Percentiles rank a stretch among this genome's conserved stretches.
These are phyloP conservation scores for Drosophila pseudotalamancana DNA, from an alignment of 2,888 invertebrate genomes.

Conservation along the genomic window DNA sequence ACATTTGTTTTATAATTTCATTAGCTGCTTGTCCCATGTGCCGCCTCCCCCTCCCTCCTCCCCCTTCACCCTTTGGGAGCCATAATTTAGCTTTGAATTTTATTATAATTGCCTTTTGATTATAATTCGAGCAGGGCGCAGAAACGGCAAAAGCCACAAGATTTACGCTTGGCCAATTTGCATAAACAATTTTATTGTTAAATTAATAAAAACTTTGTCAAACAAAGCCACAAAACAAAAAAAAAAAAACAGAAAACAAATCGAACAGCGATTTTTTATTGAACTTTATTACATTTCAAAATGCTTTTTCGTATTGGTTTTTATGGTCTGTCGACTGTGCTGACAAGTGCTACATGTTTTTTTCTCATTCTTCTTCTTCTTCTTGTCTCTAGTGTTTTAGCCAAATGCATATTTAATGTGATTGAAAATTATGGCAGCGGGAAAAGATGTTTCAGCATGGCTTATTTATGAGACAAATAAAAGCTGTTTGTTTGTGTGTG, in stretches of 20 bases:
- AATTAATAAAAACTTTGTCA: constrained; percentile 70
- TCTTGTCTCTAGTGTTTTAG: constrained; percentile 7
- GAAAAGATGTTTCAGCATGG: constrained; percentile 34
- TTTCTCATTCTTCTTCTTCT: constrained; percentile 61
- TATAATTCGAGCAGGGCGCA: constrained; percentile 64
- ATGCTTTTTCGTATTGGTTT: constrained; percentile 49
- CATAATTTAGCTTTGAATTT: constrained; percentile 58
- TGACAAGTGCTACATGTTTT: constrained; percentile 79
- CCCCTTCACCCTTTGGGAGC: constrained; percentile 3
- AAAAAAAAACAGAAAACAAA: constrained; percentile 1
- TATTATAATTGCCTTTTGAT: constrained; percentile 74
- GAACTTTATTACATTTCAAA: constrained; percentile 74
- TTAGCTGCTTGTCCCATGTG: constrained; percentile 62
- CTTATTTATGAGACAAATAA: constrained; percentile 31
- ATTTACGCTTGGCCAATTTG: constrained; percentile 62
- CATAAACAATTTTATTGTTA: constrained; percentile 79
- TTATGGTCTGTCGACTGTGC: constrained; percentile 72
- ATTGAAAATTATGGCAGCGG: constrained; percentile 72
- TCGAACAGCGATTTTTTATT: constrained; percentile 60
- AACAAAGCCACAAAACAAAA: constrained; percentile 38
- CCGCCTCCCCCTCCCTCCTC: not conserved
- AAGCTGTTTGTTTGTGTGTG: too few relatives aligned
- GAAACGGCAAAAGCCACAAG: constrained; percentile 51
- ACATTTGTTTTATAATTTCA: constrained; percentile 80
- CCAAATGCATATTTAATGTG: constrained; percentile 68